Evolutionary conservation across 2,888 invertebrate species (phyloP).

Genomic region (Melieria crassipennis): DNA sequence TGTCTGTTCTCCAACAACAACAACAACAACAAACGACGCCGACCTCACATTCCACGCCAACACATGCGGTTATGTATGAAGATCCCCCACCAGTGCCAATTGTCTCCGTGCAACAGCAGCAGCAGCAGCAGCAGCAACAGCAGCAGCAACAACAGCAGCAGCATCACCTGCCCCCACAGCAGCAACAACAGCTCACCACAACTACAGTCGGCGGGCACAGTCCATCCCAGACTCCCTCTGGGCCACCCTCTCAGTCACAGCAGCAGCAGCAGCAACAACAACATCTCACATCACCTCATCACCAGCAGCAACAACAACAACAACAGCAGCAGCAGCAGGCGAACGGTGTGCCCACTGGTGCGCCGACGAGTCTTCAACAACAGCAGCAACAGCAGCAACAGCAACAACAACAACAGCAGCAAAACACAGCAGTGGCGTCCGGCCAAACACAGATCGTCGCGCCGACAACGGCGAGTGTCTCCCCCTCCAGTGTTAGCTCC

Average conservation of each 20-base stretch:
- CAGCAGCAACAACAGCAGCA: constrained; percentile 52
- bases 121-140: constrained; percentile 54
- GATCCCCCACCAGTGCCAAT: constrained; percentile 65
- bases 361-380: constrained; percentile 53
- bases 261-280: constrained; percentile 48
- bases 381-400: constrained; percentile 59
- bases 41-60: constrained; percentile 68
- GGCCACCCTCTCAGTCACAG: constrained; percentile 51
- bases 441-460: constrained; percentile 67
- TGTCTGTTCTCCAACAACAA: constrained; percentile 44
- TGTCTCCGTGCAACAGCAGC: constrained; percentile 60
- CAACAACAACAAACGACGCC: constrained; percentile 65
- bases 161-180: constrained; percentile 52
- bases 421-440: constrained; percentile 65
- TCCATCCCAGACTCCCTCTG: constrained; percentile 59
- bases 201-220: constrained; percentile 59
- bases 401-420: constrained; percentile 54
- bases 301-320: constrained; percentile 54
- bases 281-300: constrained; percentile 58
- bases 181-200: constrained; percentile 57
- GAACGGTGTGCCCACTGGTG: constrained; percentile 61
- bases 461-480: constrained; percentile 71
- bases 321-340: constrained; percentile 52
- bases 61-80: constrained; percentile 70
- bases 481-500: constrained; percentile 70